These are phyloP conservation scores for Acropternis orthonyx DNA, from an alignment of 2,797 vertebrate species.

Conservation along the genomic window DNA sequence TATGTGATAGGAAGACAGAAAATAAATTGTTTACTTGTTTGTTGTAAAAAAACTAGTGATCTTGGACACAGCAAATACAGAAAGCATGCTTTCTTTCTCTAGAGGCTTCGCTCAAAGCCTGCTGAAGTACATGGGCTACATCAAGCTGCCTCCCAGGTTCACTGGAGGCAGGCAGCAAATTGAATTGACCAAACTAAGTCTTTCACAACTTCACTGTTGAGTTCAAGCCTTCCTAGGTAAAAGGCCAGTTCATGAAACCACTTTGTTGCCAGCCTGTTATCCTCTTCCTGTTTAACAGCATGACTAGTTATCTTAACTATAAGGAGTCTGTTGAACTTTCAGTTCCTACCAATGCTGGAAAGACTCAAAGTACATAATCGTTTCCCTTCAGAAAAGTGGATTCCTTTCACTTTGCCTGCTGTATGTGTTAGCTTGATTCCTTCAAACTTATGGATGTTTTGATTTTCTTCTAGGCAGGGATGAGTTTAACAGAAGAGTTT, in stretches of 20 bases:
- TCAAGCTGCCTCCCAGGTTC: background rate
- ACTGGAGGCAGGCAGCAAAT: background rate
- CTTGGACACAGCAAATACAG: background rate
- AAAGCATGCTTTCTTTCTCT: background rate
- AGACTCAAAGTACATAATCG: background rate
- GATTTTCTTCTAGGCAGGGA: background rate
- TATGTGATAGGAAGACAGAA: background rate
- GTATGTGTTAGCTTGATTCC: background rate
- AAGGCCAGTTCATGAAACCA: background rate
- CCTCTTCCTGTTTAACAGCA: background rate
- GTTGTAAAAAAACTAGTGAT: accelerated
- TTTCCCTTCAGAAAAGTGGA: background rate
- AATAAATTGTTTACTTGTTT: background rate
- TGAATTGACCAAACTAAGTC: background rate
- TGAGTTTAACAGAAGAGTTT: constrained; percentile 21
- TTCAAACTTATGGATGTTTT: background rate
- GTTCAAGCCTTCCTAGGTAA: background rate
- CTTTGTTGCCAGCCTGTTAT: background rate
- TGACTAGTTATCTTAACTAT: background rate
- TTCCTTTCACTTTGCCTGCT: background rate
- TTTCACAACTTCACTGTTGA: background rate
- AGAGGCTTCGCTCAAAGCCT: background rate
- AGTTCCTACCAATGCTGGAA: background rate
- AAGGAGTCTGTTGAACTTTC: background rate
- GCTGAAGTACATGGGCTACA: background rate